A percentile compares a stretch with the other conserved stretches of the same genome.
These are phyloP conservation scores for Sinosuthora webbiana DNA, from an alignment of 2,113 vertebrate species.

Conservation along the genomic window DNA sequence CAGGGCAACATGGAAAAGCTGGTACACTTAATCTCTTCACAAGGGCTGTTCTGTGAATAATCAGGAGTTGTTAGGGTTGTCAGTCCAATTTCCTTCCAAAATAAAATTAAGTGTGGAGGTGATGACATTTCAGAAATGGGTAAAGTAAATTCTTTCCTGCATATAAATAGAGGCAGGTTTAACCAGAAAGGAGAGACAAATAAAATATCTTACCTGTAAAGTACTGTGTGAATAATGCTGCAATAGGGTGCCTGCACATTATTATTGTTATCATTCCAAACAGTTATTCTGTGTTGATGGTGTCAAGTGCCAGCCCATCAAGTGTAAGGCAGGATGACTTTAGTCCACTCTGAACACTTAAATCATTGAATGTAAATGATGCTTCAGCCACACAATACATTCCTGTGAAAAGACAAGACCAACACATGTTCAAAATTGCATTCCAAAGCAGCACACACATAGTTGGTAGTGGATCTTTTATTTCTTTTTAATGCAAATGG, in stretches of 20 bases:
- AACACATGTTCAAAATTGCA: not conserved
- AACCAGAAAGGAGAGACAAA: not conserved
- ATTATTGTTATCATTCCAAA: not conserved
- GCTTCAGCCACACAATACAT: not conserved
- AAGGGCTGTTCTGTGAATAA: slow-evolving; percentile 25
- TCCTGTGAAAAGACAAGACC: not conserved
- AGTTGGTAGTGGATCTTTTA: not conserved
- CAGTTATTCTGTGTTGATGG: not conserved
- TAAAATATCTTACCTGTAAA: not conserved
- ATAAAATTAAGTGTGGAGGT: not conserved
- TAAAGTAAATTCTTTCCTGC: not conserved
- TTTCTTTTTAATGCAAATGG: not conserved
- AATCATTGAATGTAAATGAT: not conserved
- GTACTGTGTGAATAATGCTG: not conserved
- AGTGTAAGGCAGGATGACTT: not conserved
- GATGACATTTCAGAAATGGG: not conserved
- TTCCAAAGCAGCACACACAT: not conserved
- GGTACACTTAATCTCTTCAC: slow-evolving; percentile 18
- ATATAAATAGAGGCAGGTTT: not conserved
- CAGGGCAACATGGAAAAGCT: not conserved
- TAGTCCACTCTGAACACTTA: not conserved
- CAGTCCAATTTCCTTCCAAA: slow-evolving; percentile 32
- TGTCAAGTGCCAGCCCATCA: not conserved
- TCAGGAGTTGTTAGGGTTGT: slow-evolving; percentile 37
- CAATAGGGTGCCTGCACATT: not conserved